Evolutionary conservation across 2,797 vertebrate genomes (phyloP).

Genomic region (Acipenser oxyrinchus): DNA sequence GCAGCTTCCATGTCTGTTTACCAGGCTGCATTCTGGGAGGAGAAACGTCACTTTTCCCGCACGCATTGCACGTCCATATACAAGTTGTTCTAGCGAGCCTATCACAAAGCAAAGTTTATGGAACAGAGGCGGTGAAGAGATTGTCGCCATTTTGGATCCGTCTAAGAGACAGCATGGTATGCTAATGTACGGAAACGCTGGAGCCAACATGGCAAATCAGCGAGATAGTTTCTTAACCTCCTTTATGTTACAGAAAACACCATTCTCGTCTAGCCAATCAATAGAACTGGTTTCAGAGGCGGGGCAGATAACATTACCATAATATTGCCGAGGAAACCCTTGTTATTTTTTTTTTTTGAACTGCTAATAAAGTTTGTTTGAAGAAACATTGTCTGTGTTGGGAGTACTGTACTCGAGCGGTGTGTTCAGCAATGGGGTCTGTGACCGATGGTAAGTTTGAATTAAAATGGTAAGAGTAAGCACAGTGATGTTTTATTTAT

Average conservation of each 20-base stretch:
- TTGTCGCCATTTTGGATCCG: constrained; percentile 17
- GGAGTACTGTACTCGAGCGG: no score
- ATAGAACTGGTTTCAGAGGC: constrained; percentile 15
- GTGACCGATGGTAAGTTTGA: constrained; percentile 58
- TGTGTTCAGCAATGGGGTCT: constrained; percentile 47
- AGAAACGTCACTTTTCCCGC: constrained; percentile 50
- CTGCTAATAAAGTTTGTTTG: constrained; percentile 39
- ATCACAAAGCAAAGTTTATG: background rate
- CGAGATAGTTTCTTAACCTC: background rate
- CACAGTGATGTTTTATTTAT: no score
- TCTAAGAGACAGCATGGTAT: no score
- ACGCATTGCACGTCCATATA: constrained; percentile 31
- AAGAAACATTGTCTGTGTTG: background rate
- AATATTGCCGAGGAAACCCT: background rate
- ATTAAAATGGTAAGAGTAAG: no score
- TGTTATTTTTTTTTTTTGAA: background rate
- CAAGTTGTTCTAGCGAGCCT: background rate
- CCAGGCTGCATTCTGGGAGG: constrained; percentile 76
- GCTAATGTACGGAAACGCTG: background rate
- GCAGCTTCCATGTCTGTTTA: constrained; percentile 80
- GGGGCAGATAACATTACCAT: constrained; percentile 5
- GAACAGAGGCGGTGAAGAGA: background rate
- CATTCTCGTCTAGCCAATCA: constrained; percentile 31
- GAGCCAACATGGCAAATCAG: constrained; percentile 7
- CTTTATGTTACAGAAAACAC: background rate